Evolutionary conservation across 2,888 invertebrate species (phyloP).

Genomic region (Cerastis leucographa): DNA sequence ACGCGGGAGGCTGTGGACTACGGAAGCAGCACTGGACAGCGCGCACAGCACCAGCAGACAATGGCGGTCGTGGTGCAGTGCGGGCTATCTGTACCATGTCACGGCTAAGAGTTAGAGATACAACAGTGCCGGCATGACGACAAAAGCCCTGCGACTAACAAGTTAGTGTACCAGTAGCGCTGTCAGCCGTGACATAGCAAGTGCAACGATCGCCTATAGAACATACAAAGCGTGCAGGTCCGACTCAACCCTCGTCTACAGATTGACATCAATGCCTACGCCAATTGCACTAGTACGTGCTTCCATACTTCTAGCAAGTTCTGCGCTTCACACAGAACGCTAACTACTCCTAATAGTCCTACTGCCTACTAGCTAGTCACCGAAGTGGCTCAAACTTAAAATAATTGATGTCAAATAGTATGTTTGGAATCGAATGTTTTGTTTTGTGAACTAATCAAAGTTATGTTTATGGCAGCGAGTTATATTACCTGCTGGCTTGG

Average conservation of each 20-base stretch:
- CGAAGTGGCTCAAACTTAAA: conserved; percentile 16
- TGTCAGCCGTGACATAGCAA: conserved; percentile 24
- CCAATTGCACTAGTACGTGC: conserved; percentile 16
- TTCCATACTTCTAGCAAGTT: conserved; percentile 6
- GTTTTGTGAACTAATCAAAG: conserved; percentile 41
- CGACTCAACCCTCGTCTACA: conserved; percentile 48
- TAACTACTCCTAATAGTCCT: conserved; percentile 33
- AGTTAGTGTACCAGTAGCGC: neutral
- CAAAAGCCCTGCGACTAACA: no score
- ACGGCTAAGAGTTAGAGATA: conserved; percentile 10
- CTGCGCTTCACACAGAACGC: neutral
- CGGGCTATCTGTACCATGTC: conserved; percentile 1
- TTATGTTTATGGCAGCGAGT: conserved; percentile 64
- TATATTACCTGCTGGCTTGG: conserved; percentile 67
- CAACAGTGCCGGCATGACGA: neutral
- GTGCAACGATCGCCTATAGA: conserved; percentile 28
- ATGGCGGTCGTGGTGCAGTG: conserved; percentile 43
- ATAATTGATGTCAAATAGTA: conserved; percentile 40
- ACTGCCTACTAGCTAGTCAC: conserved; percentile 28
- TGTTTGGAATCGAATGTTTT: conserved; percentile 10
- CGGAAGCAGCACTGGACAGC: conserved; percentile 27
- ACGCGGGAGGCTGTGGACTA: conserved; percentile 19
- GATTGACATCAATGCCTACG: conserved; percentile 47
- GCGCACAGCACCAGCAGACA: conserved; percentile 43
- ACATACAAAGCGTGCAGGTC: conserved; percentile 46